Conservation (phyloP, 30 jellyfish, hydroid and myxozoan species). For the Mastigias papua region DNA sequence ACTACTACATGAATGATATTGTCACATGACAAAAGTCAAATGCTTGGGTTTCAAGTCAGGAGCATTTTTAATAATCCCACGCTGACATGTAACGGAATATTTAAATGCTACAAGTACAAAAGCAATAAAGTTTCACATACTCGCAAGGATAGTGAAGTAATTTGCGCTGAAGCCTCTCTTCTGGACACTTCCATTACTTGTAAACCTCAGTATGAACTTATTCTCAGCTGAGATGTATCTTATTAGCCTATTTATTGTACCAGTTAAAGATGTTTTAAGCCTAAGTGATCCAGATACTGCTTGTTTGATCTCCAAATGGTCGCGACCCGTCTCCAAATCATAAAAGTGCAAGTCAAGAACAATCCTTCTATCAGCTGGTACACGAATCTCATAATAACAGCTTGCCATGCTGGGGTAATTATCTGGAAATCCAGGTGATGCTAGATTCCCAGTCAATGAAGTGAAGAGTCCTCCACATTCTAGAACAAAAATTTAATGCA, state of each 20-base stretch:
- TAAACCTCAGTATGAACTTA: not conserved
- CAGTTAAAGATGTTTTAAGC: not conserved
- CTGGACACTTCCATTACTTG: not conserved
- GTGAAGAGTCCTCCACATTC: no score
- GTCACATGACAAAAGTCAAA: no score
- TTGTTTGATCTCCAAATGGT: not conserved
- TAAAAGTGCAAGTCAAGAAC: not conserved
- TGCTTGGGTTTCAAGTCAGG: no score
- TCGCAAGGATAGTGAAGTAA: not conserved
- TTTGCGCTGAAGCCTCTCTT: not conserved
- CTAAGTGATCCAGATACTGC: not conserved
- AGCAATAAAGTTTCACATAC: no score
- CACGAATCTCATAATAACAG: not conserved
- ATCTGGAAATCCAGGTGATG: constrained; percentile 29
- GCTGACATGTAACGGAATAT: no score
- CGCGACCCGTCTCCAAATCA: constrained; percentile 3
- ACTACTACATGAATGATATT: no score
- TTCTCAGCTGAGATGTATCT: not conserved
- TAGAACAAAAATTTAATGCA: no score
- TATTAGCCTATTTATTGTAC: not conserved
- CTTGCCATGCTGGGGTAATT: no score
- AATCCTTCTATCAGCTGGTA: constrained; percentile 7
- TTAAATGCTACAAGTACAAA: no score
- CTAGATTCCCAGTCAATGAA: constrained; percentile 1
- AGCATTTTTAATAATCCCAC: no score